These are phyloP conservation scores for Mycteria americana DNA, from an alignment of 2,797 vertebrate genomes.

Conservation along the genomic window DNA sequence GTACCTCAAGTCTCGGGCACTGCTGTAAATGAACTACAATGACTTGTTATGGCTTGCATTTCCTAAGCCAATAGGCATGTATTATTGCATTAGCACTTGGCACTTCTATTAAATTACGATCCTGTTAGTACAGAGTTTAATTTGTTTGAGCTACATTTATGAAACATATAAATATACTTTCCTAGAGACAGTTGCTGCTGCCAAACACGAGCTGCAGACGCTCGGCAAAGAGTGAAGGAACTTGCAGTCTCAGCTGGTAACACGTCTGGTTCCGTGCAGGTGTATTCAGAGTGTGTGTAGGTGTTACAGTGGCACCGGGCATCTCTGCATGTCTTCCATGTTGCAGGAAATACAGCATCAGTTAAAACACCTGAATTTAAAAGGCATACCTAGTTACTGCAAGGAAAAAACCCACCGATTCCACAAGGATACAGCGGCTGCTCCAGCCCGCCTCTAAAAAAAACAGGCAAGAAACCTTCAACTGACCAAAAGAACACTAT, in stretches of 20 bases:
- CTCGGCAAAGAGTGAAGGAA: not conserved
- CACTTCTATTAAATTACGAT: constrained; percentile 65
- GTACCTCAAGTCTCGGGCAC: not conserved
- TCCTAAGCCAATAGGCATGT: constrained; percentile 39
- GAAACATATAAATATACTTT: constrained; percentile 62
- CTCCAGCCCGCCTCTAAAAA: not conserved
- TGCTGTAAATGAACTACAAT: constrained; percentile 40
- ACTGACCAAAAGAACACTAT: not conserved
- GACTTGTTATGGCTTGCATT: constrained; percentile 17
- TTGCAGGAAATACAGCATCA: not conserved
- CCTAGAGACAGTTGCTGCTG: not conserved
- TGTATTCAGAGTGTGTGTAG: not conserved
- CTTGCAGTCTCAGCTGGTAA: not conserved
- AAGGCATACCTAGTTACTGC: not conserved
- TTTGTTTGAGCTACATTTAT: constrained; percentile 64
- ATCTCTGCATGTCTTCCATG: not conserved
- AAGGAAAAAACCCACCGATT: not conserved
- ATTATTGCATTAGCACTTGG: constrained; percentile 70
- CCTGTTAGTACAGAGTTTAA: constrained; percentile 66
- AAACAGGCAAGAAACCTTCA: not conserved
- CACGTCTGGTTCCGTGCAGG: not conserved
- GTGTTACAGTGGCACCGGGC: not conserved
- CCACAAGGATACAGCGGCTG: not conserved
- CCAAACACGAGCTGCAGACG: not conserved
- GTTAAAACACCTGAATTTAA: not conserved